Conservation (phyloP, 2,797 vertebrate species). For the Trematomus bernacchii region DNA sequence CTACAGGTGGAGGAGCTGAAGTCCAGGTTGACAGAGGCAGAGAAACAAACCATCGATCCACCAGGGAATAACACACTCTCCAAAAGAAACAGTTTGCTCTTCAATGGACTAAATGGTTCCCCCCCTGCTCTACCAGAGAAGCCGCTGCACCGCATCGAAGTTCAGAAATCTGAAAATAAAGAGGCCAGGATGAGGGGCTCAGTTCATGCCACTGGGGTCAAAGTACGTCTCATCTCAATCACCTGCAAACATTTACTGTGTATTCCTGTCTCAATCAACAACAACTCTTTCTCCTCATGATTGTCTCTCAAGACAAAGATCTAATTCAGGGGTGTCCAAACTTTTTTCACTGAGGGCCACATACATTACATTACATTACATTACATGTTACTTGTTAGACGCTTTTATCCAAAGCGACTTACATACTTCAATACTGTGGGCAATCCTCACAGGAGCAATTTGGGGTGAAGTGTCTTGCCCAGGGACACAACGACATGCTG, state of each 20-base stretch:
- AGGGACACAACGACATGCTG: too few species aligned
- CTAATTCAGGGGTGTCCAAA: too few species aligned
- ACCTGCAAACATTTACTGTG: neutral
- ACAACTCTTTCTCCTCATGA: neutral
- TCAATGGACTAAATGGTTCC: conserved; percentile 42
- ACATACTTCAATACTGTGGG: too few species aligned
- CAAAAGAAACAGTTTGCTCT: conserved; percentile 63
- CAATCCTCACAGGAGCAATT: too few species aligned
- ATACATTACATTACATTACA: too few species aligned
- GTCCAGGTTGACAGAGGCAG: conserved; percentile 82
- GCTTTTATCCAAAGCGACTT: too few species aligned
- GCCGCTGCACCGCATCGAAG: conserved; percentile 66
- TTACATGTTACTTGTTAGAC: too few species aligned
- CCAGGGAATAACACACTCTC: conserved; percentile 19
- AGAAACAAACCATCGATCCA: conserved; percentile 76
- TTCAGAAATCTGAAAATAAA: conserved; percentile 76
- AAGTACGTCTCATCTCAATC: conserved; percentile 54
- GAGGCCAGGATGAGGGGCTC: conserved; percentile 76
- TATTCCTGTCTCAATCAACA: neutral
- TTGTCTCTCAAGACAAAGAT: neutral
- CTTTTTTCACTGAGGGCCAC: too few species aligned
- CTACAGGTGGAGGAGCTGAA: conserved; percentile 92
- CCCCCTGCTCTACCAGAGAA: conserved; percentile 81
- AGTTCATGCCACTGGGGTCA: conserved; percentile 57
- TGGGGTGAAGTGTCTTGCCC: too few species aligned